Percentiles rank a stretch among this genome's conserved stretches.
phyloP scores from a whole-genome alignment of 1,140 invertebrate species.

The Drosophila malerkotliana region DNA sequence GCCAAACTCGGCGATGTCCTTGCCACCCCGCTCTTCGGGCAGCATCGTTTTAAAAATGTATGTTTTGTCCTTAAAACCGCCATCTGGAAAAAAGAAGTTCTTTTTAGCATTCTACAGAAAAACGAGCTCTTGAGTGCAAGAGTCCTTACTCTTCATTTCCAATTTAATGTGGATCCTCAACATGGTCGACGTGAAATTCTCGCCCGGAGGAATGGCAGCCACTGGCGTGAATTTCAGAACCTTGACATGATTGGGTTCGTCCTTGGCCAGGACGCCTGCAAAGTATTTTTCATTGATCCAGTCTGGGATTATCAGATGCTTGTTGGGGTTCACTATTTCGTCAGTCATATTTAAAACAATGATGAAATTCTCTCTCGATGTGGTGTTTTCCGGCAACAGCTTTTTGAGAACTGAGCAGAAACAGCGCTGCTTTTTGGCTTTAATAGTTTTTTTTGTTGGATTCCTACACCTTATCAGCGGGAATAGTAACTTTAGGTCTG shows the following conservation, averaged over 20 bases:
- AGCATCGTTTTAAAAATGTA: conserved; percentile 65
- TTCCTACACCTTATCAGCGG: conserved; percentile 15
- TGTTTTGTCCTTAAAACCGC: conserved; percentile 37
- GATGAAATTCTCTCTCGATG: neutral
- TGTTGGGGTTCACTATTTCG: conserved; percentile 69
- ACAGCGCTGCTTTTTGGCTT: neutral
- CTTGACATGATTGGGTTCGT: conserved; percentile 74
- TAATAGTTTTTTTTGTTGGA: conserved; percentile 6
- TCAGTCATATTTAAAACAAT: conserved; percentile 29
- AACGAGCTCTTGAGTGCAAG: neutral
- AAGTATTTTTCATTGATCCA: conserved; percentile 84
- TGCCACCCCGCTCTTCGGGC: conserved; percentile 48
- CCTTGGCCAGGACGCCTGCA: conserved; percentile 79
- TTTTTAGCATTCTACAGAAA: too few relatives aligned
- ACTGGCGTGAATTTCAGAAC: conserved; percentile 61
- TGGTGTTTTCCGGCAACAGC: conserved; percentile 7
- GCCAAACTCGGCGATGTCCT: conserved; percentile 21
- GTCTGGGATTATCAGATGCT: conserved; percentile 69
- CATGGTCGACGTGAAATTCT: conserved; percentile 75
- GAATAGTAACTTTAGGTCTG: neutral
- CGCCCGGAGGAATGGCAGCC: conserved; percentile 66
- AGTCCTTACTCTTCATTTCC: conserved; percentile 60
- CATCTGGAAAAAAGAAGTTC: conserved; percentile 19
- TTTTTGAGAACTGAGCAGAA: conserved; percentile 2
- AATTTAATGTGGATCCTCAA: conserved; percentile 64